Percentiles rank a stretch among this genome's conserved stretches.
These are phyloP conservation scores for Torymus aiolomorphi DNA, from an alignment of 2,888 invertebrate genomes.

Conservation along the genomic window DNA sequence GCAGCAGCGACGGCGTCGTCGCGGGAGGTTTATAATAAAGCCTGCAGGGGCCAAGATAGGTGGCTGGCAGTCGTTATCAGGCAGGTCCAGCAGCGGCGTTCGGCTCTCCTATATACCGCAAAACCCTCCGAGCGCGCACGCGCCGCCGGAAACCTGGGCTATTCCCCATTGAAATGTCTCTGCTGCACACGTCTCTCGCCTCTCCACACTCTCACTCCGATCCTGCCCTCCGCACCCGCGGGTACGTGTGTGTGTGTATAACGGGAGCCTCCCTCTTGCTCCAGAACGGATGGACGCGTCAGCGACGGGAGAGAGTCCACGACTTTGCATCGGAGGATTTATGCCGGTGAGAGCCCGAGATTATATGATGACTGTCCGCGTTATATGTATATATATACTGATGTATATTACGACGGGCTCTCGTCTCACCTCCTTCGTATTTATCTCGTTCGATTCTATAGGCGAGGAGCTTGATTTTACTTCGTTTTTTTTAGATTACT, in stretches of 20 bases:
- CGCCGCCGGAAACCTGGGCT: slow-evolving; percentile 38
- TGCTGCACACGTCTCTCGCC: slow-evolving; percentile 14
- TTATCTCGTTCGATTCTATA: too few species aligned
- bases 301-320: neutral
- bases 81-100: slow-evolving; percentile 70
- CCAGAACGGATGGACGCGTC: too few species aligned
- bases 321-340: slow-evolving; percentile 47
- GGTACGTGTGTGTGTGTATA: too few species aligned
- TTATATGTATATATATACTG: too few species aligned
- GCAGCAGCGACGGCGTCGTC: slow-evolving; percentile 28
- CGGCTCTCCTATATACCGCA: slow-evolving; percentile 50
- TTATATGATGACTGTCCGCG: neutral
- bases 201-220: neutral
- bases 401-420: too few species aligned
- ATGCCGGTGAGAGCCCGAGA: slow-evolving; percentile 15
- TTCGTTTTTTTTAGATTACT: too few species aligned
- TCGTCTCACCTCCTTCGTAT: too few species aligned
- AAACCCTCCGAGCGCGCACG: slow-evolving; percentile 22
- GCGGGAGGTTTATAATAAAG: slow-evolving; percentile 74
- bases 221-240: neutral
- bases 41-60: slow-evolving; percentile 74
- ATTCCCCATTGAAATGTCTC: slow-evolving; percentile 61
- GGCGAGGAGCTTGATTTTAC: too few species aligned
- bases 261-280: too few species aligned
- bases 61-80: slow-evolving; percentile 73